Percentiles rank a stretch among this genome's conserved stretches.
Evolutionary conservation across 2,888 invertebrate genomes (phyloP).

Genomic region (Sussaba pulchella): DNA sequence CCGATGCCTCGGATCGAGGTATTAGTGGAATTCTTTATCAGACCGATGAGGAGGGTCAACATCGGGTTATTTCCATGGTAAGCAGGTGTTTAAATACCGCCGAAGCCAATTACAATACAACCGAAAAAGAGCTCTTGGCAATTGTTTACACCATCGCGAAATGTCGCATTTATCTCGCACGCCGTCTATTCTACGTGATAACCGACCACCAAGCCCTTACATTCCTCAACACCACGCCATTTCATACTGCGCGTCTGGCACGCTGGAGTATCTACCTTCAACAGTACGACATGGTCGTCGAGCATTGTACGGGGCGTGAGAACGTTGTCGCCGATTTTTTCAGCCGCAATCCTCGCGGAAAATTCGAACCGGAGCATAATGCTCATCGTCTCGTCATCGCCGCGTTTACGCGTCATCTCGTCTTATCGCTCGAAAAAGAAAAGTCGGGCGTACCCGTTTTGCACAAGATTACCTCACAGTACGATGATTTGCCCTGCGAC

Average conservation of each 20-base stretch:
- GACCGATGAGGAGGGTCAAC: slow-evolving; percentile 34
- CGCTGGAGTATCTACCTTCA: slow-evolving; percentile 73
- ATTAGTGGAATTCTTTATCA: slow-evolving; percentile 69
- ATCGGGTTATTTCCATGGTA: slow-evolving; percentile 37
- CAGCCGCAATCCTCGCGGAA: slow-evolving; percentile 66
- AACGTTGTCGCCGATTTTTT: slow-evolving; percentile 74
- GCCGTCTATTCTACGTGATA: slow-evolving; percentile 65
- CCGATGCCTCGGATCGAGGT: slow-evolving; percentile 52
- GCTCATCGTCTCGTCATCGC: neutral
- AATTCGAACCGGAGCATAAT: neutral
- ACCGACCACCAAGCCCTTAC: slow-evolving; percentile 62
- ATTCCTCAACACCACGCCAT: slow-evolving; percentile 72
- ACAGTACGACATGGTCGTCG: slow-evolving; percentile 69
- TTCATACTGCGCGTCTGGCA: slow-evolving; percentile 68
- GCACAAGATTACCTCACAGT: neutral
- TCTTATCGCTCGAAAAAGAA: neutral
- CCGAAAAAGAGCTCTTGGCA: slow-evolving; percentile 73
- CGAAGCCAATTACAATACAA: slow-evolving; percentile 69
- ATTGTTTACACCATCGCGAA: slow-evolving; percentile 66
- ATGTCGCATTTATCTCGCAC: slow-evolving; percentile 72
- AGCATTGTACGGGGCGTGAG: slow-evolving; percentile 69
- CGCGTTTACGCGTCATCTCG: neutral
- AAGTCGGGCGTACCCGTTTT: neutral
- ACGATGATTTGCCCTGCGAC: neutral
- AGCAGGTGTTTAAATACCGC: slow-evolving; percentile 55